Evolutionary conservation across 2,888 invertebrate species (phyloP).

Genomic region (Xanthia icteritia): DNA sequence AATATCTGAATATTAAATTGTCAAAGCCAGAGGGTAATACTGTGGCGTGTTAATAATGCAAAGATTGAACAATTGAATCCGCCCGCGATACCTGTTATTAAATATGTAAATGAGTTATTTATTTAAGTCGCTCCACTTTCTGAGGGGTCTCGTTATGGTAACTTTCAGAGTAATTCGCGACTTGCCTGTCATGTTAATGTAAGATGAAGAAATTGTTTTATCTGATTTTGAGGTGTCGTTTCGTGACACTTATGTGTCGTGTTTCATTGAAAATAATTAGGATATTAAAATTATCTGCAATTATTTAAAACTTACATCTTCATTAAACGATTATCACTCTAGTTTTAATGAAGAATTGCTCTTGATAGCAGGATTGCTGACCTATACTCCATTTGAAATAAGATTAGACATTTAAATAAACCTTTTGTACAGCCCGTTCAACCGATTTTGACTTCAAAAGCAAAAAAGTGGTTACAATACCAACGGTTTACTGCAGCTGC

Average conservation of each 20-base stretch:
- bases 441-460: too few relatives aligned
- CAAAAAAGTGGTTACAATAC: too few relatives aligned
- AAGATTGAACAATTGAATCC: slow-evolving; percentile 84
- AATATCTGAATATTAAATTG: slow-evolving; percentile 86
- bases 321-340: background rate
- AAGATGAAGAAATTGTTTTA: slow-evolving; percentile 19
- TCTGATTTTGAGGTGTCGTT: slow-evolving; percentile 16
- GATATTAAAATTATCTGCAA: background rate
- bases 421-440: too few relatives aligned
- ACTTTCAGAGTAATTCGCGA: slow-evolving; percentile 69
- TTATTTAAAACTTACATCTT: background rate
- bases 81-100: slow-evolving; percentile 87
- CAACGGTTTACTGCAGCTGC: too few relatives aligned
- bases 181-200: slow-evolving; percentile 69
- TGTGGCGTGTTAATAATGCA: slow-evolving; percentile 84
- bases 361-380: background rate
- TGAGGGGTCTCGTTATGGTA: slow-evolving; percentile 73
- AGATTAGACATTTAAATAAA: too few relatives aligned
- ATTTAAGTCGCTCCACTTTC: slow-evolving; percentile 80
- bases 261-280: background rate
- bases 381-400: too few relatives aligned
- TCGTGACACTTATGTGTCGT: background rate
- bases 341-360: background rate
- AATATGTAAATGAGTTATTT: slow-evolving; percentile 89
- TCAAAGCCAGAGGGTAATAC: slow-evolving; percentile 80